These are phyloP conservation scores for Mythimna loreyi DNA, from an alignment of 2,888 invertebrate genomes.

Conservation along the genomic window DNA sequence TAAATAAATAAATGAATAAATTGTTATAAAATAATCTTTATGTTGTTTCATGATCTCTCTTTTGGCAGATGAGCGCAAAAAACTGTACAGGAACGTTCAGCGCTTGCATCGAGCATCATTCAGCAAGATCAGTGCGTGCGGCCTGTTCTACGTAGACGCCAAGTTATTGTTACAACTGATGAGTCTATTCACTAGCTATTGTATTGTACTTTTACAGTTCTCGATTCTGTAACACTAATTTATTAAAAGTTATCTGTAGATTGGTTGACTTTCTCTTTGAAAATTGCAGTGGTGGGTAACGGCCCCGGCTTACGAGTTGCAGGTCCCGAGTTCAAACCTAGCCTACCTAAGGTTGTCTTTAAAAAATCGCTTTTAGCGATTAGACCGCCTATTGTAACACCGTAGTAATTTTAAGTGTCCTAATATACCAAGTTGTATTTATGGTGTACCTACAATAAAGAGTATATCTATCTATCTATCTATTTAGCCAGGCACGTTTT, in stretches of 20 bases:
- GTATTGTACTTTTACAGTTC: constrained; percentile 3
- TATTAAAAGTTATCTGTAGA: background rate
- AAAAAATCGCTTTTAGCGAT: no score
- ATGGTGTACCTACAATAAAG: no score
- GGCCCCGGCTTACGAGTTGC: no score
- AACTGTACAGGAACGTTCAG: background rate
- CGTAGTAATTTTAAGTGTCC: no score
- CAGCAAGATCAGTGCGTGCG: constrained; percentile 1
- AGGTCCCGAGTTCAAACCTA: no score
- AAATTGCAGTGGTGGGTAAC: no score
- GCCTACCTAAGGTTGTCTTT: no score
- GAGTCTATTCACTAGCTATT: background rate
- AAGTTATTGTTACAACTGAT: background rate
- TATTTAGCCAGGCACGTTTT: no score
- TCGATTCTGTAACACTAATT: background rate
- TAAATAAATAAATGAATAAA: no score
- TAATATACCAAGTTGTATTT: no score
- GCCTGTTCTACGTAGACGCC: constrained; percentile 3
- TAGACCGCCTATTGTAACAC: no score
- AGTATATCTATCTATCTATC: no score
- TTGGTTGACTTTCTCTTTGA: background rate
- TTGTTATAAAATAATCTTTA: background rate
- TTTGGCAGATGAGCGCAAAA: background rate
- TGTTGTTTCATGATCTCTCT: background rate
- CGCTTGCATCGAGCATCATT: constrained; percentile 5